These are phyloP conservation scores for Heteropelma amictum DNA, from an alignment of 2,888 invertebrate species.

Conservation along the genomic window DNA sequence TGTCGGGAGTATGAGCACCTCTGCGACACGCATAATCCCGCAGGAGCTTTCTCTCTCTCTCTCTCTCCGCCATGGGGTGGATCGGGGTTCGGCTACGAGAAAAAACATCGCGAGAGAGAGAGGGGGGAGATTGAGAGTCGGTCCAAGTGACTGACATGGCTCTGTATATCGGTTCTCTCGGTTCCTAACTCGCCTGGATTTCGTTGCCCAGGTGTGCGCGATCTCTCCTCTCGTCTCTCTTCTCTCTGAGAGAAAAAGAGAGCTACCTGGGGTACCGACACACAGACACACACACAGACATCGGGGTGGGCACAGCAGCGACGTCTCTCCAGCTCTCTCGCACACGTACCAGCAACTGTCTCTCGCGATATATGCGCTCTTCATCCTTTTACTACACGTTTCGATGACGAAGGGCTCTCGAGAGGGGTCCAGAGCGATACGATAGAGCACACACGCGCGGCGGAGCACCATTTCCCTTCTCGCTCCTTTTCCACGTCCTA, in stretches of 20 bases:
- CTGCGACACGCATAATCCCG: conserved; percentile 62
- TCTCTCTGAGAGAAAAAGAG: conserved; percentile 61
- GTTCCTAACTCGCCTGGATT: conserved; percentile 49
- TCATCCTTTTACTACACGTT: conserved; percentile 14
- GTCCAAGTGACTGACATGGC: conserved; percentile 29
- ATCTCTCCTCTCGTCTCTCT: too few species aligned
- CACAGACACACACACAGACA: conserved; percentile 1
- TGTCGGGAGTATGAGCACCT: conserved; percentile 52
- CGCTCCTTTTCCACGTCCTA: not conserved
- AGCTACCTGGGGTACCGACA: conserved; percentile 46
- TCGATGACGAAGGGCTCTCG: conserved; percentile 47
- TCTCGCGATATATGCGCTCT: not conserved
- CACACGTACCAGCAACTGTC: conserved; percentile 8
- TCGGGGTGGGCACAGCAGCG: conserved; percentile 53
- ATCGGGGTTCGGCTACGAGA: conserved; percentile 63
- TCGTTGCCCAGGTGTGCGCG: conserved; percentile 70
- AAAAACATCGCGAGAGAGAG: too few species aligned
- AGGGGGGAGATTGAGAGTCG: not conserved
- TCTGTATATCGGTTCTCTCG: conserved; percentile 48
- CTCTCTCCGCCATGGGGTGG: conserved; percentile 50
- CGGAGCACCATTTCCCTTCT: conserved; percentile 15
- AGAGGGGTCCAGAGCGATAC: conserved; percentile 46
- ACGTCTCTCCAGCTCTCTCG: conserved; percentile 25
- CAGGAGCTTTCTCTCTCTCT: too few species aligned
- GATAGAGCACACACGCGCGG: conserved; percentile 30